Base-by-base conservation (phyloP, 2,888 invertebrate species). In the Himalopsyche anomala region DNA sequence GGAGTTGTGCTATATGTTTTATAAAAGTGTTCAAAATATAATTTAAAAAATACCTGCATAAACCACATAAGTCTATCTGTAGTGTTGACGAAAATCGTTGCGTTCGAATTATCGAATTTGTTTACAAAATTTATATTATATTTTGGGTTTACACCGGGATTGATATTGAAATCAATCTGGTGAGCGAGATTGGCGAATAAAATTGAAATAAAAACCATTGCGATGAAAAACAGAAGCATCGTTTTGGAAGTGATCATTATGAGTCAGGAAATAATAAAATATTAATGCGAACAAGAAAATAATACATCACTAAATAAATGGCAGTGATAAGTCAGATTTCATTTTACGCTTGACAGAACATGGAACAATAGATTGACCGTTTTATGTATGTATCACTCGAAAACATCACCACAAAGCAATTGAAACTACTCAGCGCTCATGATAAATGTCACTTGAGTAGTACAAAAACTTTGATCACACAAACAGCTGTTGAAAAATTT, bases 1-100 rank as follows among this genome's bases (percentile, higher is more conserved):
- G 28, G 28, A 2, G 28, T 28, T 28, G 28, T 28, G 28, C 28
- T 28, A 28, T 28, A 28, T 28, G 28, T 28, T 28, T 28, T 28
- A 28, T 28, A 28, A 0, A 28, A 28, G 28, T 28, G 28, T 28
- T 28, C 28, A 5, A 5, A 80, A 40, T 38, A 80, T 15, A 28
- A 12, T 74, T 19, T 0, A 9, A 51, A 69, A 62, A n/a, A 17
- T 91, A 96, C 96, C 94, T 97, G 96, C 88, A 96, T 90, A 91
- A 97, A 96, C 96, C 96, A 96, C 89, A 96, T 92, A 81, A 97
- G 91, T 90, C 95, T 94, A 80, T 94, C 91, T 15, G 92, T 89
- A 0, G 94, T 92, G 89, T 95, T 93, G 79, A 92, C 92, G 84
- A 96, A 94, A 89, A 89, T 90, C 91, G 92, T 94, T 89, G 92